Evolutionary conservation across 2,888 invertebrate genomes (phyloP).

Genomic region (Suillia variegata): DNA sequence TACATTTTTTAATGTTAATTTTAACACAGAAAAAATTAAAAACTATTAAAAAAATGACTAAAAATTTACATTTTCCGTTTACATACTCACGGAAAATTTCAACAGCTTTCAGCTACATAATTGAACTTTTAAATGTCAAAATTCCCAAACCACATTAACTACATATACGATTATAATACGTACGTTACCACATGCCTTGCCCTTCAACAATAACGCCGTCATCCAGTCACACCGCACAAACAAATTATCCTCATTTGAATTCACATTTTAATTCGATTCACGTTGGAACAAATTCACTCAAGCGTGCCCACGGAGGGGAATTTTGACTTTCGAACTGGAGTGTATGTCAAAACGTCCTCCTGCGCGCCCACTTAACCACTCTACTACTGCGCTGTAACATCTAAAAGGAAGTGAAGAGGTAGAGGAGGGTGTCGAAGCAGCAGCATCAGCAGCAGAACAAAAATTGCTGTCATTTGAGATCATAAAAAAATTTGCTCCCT

Average conservation of each 20-base stretch:
- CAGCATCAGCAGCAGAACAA: background rate
- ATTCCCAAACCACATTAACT: background rate
- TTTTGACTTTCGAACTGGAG: slow-evolving; percentile 1
- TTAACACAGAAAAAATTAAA: no score
- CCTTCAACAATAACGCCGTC: slow-evolving; percentile 13
- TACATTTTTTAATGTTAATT: no score
- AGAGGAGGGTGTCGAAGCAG: no score
- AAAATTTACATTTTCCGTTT: no score
- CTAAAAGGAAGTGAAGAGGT: no score
- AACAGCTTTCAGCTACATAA: slow-evolving; percentile 1
- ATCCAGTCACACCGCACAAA: slow-evolving; percentile 31
- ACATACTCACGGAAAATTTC: no score
- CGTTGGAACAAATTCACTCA: slow-evolving; percentile 37
- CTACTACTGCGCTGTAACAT: no score
- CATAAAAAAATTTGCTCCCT: background rate
- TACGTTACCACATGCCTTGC: no score
- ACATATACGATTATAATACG: no score
- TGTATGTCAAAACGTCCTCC: background rate
- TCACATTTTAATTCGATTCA: slow-evolving; percentile 51
- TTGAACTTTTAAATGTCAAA: slow-evolving; percentile 9
- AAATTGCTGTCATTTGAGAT: background rate
- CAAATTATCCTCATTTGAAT: slow-evolving; percentile 53
- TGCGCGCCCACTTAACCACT: background rate
- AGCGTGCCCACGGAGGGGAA: background rate
- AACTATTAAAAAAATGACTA: no score